Evolutionary conservation across 2,888 invertebrate genomes (phyloP).

Genomic region (Sphinx pinastri): DNA sequence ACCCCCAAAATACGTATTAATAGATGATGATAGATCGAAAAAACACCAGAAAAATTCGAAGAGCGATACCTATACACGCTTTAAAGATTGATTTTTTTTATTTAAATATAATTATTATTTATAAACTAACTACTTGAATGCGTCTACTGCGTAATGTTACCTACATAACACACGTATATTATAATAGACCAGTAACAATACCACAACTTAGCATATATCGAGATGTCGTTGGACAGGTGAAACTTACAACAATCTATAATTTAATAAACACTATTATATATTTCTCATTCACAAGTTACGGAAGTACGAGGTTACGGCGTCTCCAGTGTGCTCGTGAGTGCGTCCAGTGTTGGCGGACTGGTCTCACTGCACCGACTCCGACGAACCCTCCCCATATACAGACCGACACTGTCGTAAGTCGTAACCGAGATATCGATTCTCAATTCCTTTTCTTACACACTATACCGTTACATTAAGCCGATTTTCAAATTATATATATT

Average conservation of each 20-base stretch:
- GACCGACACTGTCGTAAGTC: background rate
- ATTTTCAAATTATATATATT: conserved; percentile 66
- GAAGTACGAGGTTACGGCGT: conserved; percentile 58
- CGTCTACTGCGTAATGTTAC: conserved; percentile 70
- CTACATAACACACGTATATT: conserved; percentile 76
- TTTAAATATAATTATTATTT: conserved; percentile 60
- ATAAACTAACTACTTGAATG: conserved; percentile 71
- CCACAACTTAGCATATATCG: conserved; percentile 54
- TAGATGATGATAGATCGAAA: conserved; percentile 67
- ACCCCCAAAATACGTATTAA: conserved; percentile 69
- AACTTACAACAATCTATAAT: conserved; percentile 52
- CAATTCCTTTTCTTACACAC: conserved; percentile 76
- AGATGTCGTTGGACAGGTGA: conserved; percentile 64
- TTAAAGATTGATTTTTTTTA: conserved; percentile 62
- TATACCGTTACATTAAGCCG: conserved; percentile 71
- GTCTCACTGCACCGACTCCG: background rate
- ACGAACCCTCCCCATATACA: background rate
- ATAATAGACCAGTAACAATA: conserved; percentile 66
- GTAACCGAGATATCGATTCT: conserved; percentile 48
- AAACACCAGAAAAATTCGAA: conserved; percentile 72
- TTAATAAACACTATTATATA: conserved; percentile 30
- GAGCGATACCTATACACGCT: conserved; percentile 67
- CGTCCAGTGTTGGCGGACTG: conserved; percentile 22
- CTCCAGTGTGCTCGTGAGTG: conserved; percentile 46
- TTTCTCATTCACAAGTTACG: conserved; percentile 47